Percentiles rank a stretch among this genome's conserved stretches.
phyloP scores from a whole-genome alignment of 2,113 vertebrate genomes.

The Alces alces region DNA sequence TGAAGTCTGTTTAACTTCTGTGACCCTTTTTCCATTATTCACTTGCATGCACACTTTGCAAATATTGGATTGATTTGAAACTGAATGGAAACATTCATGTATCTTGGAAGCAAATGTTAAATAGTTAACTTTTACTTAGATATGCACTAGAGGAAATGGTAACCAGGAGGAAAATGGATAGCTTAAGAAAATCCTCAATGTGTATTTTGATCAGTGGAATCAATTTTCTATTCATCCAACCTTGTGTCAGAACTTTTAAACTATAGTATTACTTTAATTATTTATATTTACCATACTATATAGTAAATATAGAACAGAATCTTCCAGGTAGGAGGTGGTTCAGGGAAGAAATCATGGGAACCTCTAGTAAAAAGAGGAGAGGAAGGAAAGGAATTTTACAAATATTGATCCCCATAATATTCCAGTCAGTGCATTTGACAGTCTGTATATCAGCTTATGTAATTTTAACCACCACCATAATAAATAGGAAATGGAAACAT shows the following conservation, averaged over 20 bases:
- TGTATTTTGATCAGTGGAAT: neutral
- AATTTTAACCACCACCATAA: neutral
- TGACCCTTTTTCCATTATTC: neutral
- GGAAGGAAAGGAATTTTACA: neutral
- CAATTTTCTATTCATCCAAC: neutral
- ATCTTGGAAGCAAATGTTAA: neutral
- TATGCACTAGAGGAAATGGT: neutral
- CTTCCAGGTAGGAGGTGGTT: neutral
- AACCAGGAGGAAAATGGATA: neutral
- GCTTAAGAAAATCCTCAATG: neutral
- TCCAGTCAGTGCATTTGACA: neutral
- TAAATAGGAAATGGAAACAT: neutral
- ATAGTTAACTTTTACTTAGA: neutral
- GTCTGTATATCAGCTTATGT: neutral
- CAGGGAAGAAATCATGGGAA: neutral
- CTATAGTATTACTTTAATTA: neutral
- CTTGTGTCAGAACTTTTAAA: conserved; percentile 1
- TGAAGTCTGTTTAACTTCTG: neutral
- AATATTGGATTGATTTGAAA: neutral
- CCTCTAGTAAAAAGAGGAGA: neutral
- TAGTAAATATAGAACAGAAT: neutral
- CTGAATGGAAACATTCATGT: neutral
- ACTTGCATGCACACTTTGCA: neutral
- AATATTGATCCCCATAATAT: neutral
- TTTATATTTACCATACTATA: neutral